Percentiles rank a stretch among this genome's conserved stretches.
These are phyloP conservation scores for Bombus breviceps DNA, from an alignment of 1,140 invertebrate species.

Conservation along the genomic window DNA sequence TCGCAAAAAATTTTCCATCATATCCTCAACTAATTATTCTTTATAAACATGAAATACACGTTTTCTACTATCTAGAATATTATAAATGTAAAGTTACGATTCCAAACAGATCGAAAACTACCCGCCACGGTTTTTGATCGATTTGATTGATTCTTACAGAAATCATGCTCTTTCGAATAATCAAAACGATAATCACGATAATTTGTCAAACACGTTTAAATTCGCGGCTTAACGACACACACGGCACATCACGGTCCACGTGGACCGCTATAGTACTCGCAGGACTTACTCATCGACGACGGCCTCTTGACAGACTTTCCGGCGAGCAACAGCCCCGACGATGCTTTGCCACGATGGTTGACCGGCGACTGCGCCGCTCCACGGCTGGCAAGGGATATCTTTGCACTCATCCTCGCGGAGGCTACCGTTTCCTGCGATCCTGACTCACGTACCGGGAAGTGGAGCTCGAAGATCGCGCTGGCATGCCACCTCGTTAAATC, in stretches of 20 bases:
- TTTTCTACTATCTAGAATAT: no score
- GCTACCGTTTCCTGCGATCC: constrained; percentile 60
- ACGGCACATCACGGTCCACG: background rate
- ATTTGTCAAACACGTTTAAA: background rate
- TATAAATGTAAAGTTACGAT: background rate
- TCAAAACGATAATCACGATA: background rate
- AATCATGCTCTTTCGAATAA: background rate
- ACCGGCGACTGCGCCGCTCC: constrained; percentile 68
- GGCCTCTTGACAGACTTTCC: constrained; percentile 60
- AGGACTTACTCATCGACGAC: constrained; percentile 61
- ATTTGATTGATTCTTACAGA: no score
- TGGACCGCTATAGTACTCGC: background rate
- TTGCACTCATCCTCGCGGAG: constrained; percentile 70
- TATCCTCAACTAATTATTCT: no score
- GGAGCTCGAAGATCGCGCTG: constrained; percentile 58
- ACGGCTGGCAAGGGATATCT: constrained; percentile 67
- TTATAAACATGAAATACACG: no score
- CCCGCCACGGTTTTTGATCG: background rate
- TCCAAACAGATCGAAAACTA: background rate
- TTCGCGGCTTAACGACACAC: background rate
- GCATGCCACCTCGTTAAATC: constrained; percentile 49
- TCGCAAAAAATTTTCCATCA: background rate
- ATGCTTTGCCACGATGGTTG: constrained; percentile 67
- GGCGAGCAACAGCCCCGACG: constrained; percentile 48
- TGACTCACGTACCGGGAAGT: constrained; percentile 75